Conservation (phyloP, 2,113 vertebrate genomes). For the Blennius ocellaris region DNA sequence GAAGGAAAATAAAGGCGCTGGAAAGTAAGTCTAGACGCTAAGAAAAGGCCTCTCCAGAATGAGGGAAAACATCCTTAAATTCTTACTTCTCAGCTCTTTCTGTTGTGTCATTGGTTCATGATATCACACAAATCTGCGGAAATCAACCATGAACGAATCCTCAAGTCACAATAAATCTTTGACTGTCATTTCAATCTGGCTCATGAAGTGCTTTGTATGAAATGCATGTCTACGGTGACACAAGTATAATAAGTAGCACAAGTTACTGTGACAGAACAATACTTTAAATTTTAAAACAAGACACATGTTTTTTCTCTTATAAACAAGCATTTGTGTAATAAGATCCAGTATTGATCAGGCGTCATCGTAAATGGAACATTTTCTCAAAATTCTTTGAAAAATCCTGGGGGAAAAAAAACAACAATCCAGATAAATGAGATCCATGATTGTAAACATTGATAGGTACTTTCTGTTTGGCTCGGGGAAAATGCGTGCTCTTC, state of each 20-base stretch:
- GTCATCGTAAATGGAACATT: background rate
- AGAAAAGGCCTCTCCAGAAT: conserved; percentile 14
- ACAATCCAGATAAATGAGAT: conserved; percentile 14
- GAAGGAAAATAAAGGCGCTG: conserved; percentile 39
- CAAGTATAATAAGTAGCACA: no score
- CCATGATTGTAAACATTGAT: background rate
- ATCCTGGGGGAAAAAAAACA: conserved; percentile 3
- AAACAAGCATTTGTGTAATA: background rate
- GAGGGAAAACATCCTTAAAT: conserved; percentile 11
- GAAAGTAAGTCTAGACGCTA: conserved; percentile 23
- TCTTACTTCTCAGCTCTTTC: conserved; percentile 16
- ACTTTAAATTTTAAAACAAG: background rate
- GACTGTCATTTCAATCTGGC: background rate
- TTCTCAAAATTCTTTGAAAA: conserved; percentile 11
- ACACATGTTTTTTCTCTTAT: background rate
- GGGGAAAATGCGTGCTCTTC: conserved; percentile 17
- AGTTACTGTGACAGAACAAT: no score
- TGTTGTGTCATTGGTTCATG: conserved; percentile 10
- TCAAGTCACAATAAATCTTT: background rate
- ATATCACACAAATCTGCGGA: background rate
- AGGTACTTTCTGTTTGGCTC: conserved; percentile 30
- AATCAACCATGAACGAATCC: background rate
- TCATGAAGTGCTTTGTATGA: background rate
- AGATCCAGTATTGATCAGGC: background rate
- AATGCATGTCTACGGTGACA: background rate